phyloP scores from a whole-genome alignment of 2,113 vertebrate genomes.

The Clarias magur region DNA sequence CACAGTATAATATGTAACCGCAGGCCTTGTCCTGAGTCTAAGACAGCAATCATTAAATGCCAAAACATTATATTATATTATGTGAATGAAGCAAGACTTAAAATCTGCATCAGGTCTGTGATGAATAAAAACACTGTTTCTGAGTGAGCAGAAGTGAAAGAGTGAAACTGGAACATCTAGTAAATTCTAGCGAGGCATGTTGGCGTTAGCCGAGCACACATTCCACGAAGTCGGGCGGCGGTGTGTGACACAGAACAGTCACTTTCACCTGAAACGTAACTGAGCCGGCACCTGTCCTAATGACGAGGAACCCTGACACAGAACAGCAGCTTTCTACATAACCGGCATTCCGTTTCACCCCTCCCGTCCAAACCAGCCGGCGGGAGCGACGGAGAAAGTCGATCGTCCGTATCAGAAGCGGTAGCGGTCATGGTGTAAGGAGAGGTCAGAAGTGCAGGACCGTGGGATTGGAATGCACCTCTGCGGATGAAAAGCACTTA shows the following conservation, averaged over 20 bases:
- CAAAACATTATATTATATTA: not conserved
- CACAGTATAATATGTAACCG: not conserved
- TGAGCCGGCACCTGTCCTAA: not conserved
- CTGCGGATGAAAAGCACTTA: not conserved
- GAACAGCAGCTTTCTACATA: not conserved
- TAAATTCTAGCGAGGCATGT: not conserved
- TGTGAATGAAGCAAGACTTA: not conserved
- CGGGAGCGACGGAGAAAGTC: not conserved
- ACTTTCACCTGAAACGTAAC: not conserved
- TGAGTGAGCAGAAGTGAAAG: not conserved
- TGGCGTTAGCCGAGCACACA: too few relatives aligned
- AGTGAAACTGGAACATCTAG: not conserved
- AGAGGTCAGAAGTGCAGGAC: not conserved
- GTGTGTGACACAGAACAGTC: not conserved
- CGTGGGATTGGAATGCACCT: not conserved
- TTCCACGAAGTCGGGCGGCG: not conserved
- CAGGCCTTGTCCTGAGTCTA: not conserved
- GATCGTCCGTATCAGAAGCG: not conserved
- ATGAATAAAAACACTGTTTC: not conserved
- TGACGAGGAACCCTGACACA: not conserved
- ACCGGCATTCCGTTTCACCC: not conserved
- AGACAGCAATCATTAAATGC: not conserved
- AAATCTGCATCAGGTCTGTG: not conserved
- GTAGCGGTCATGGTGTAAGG: not conserved
- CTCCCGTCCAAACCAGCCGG: not conserved